Conservation (phyloP, 1,140 invertebrate genomes). For the Drosophila murphyi region DNA sequence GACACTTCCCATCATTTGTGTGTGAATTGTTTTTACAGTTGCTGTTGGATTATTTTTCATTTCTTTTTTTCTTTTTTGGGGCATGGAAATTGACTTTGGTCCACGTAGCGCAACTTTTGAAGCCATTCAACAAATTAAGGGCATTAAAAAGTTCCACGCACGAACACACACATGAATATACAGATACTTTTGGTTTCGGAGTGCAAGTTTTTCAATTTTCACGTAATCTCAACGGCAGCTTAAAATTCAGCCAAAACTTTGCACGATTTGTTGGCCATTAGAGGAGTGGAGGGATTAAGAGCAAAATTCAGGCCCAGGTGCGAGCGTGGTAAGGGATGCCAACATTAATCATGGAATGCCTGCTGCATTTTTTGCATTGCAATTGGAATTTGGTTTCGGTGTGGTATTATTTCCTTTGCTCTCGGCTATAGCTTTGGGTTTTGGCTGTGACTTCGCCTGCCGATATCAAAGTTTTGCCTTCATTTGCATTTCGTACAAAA, state of each 20-base stretch:
- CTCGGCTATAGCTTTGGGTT: conserved; percentile 4
- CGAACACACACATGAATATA: conserved; percentile 10
- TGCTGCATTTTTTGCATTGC: conserved; percentile 58
- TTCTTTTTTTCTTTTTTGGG: conserved; percentile 3
- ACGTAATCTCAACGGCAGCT: conserved; percentile 44
- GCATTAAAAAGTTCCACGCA: conserved; percentile 55
- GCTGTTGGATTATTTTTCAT: conserved; percentile 15
- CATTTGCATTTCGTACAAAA: conserved; percentile 60
- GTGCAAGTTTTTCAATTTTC: conserved; percentile 58
- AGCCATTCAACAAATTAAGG: conserved; percentile 54
- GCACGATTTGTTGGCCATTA: conserved; percentile 53
- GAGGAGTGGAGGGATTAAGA: conserved; percentile 15
- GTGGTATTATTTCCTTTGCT: conserved; percentile 20
- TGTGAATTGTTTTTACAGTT: conserved; percentile 55
- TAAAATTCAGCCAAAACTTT: conserved; percentile 55
- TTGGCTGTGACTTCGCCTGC: conserved; percentile 38
- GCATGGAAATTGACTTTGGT: conserved; percentile 49
- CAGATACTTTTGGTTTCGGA: conserved; percentile 38
- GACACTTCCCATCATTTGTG: conserved; percentile 34
- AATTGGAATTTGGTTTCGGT: conserved; percentile 46
- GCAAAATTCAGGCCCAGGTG: conserved; percentile 34
- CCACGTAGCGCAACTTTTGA: conserved; percentile 58
- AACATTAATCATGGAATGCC: conserved; percentile 56
- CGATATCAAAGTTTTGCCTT: conserved; percentile 58
- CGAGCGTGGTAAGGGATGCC: conserved; percentile 1